Conservation (phyloP, 2,113 vertebrate genomes). For the Shinisaurus crocodilurus region DNA sequence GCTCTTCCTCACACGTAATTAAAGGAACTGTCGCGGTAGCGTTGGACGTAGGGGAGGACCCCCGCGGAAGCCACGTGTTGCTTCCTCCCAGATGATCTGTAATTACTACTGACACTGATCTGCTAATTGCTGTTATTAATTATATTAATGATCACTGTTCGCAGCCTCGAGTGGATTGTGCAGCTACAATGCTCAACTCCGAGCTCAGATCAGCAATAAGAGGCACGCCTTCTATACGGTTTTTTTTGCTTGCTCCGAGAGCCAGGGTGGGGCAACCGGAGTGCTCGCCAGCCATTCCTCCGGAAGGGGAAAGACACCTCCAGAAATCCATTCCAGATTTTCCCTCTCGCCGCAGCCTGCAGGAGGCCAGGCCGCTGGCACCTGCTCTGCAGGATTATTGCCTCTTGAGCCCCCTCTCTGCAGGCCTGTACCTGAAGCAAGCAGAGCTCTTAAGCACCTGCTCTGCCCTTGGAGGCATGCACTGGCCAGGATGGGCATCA, state of each 20-base stretch:
- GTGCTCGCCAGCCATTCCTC: background rate
- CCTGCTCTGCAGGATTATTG: background rate
- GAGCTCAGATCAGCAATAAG: background rate
- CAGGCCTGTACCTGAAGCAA: background rate
- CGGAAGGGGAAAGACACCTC: background rate
- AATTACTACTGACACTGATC: conserved; percentile 17
- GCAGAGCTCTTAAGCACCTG: background rate
- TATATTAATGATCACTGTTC: conserved; percentile 23
- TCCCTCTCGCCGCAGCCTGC: background rate
- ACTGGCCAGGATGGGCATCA: background rate
- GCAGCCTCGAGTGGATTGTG: background rate
- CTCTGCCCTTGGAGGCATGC: background rate
- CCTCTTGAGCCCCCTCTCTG: background rate
- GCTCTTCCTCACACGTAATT: background rate
- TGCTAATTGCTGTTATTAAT: conserved; percentile 36
- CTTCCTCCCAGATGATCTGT: background rate
- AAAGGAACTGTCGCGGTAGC: background rate
- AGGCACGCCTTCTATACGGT: accelerated
- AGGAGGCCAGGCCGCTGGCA: background rate
- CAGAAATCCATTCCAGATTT: background rate
- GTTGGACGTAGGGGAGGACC: background rate
- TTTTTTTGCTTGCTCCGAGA: background rate
- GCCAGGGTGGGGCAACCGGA: background rate
- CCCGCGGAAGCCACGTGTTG: background rate
- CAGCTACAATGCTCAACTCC: background rate